Evolutionary conservation across 2,113 vertebrate species (phyloP), one percentile per base, ranked within the genome.

Genomic region (Aegithalos caudatus): DNA sequence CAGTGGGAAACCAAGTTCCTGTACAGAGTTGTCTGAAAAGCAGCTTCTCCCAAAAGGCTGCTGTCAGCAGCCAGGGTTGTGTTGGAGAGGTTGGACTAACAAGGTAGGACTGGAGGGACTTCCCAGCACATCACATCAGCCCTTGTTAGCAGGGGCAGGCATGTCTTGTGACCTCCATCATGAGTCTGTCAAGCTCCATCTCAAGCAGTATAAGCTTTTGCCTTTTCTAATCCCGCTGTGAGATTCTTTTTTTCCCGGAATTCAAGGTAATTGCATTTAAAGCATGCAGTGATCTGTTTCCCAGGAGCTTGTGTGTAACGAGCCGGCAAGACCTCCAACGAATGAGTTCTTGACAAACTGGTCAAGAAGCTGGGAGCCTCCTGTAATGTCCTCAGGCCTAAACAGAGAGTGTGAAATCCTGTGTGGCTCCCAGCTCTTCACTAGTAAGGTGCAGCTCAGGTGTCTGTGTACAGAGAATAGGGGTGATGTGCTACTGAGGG

Each of bases 171-270:
- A 88, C 90, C 82, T 93, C 86, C 82, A 78, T 95, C 96, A 51
- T 38, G 88, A 86, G 48, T 80, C 88, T 95, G 92, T 94, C 92
- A 80, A 57, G 67, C 76, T 77, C 64, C 64, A 80, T 95, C 91
- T 81, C 0, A 0, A 90, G 76, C 62, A 83, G 8, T 69, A 8
- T 35, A 70, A 86, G 76, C 71, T 90, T 93, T 94, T 93, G 67
- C 92, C 62, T 83, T 92, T 86, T 92, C 94, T 66, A 70, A 86
- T 93, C 76, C 82, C 1, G 0, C 82, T 29, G 12, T 31, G 78
- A 60, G 51, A 67, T 67, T 66, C 56, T 24, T 71, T 81, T 88
- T 71, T 44, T 10, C 42, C n/a, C 0, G 6, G 64, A 87, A 72
- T 87, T 91, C 58, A 29, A 58, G 50, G 62, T 79, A 74, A 77